phyloP scores from a whole-genome alignment of 1,140 invertebrate species.

The Laodelphax striatellus region DNA sequence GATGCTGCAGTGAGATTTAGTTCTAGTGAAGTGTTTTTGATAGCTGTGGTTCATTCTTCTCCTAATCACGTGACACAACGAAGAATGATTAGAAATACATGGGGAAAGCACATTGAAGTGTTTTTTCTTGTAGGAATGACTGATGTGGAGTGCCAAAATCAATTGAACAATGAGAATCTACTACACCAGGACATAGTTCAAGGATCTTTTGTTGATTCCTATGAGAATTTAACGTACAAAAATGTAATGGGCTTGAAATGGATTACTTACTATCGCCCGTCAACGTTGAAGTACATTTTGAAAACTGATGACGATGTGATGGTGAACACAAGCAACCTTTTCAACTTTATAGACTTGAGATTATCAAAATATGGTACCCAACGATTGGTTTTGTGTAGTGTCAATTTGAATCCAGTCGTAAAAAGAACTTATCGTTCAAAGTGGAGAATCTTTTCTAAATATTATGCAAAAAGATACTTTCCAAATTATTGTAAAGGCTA shows the following conservation, averaged over 20 bases:
- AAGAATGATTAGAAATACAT: slow-evolving; percentile 49
- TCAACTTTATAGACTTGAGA: slow-evolving; percentile 44
- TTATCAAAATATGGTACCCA: slow-evolving; percentile 40
- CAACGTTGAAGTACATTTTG: slow-evolving; percentile 54
- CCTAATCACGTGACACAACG: slow-evolving; percentile 48
- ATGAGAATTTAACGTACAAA: slow-evolving; percentile 79
- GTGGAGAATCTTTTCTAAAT: slow-evolving; percentile 58
- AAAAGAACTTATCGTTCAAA: slow-evolving; percentile 56
- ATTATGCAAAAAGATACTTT: slow-evolving; percentile 52
- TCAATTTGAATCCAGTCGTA: slow-evolving; percentile 8
- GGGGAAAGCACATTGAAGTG: slow-evolving; percentile 42
- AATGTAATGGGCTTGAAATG: slow-evolving; percentile 77
- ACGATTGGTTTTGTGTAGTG: slow-evolving; percentile 8
- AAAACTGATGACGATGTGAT: slow-evolving; percentile 73
- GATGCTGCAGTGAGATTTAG: slow-evolving; percentile 10
- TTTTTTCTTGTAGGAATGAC: slow-evolving; percentile 59
- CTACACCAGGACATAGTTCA: slow-evolving; percentile 59
- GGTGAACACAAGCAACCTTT: slow-evolving; percentile 52
- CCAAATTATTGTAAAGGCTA: slow-evolving; percentile 64
- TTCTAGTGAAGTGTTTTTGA: slow-evolving; percentile 26
- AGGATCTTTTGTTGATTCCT: slow-evolving; percentile 64
- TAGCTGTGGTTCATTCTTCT: slow-evolving; percentile 56
- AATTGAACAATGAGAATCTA: slow-evolving; percentile 46
- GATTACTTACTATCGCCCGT: slow-evolving; percentile 47
- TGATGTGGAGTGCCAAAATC: slow-evolving; percentile 30